Evolutionary conservation across 2,113 vertebrate genomes (phyloP).

Genomic region (Coracopsis vasa): DNA sequence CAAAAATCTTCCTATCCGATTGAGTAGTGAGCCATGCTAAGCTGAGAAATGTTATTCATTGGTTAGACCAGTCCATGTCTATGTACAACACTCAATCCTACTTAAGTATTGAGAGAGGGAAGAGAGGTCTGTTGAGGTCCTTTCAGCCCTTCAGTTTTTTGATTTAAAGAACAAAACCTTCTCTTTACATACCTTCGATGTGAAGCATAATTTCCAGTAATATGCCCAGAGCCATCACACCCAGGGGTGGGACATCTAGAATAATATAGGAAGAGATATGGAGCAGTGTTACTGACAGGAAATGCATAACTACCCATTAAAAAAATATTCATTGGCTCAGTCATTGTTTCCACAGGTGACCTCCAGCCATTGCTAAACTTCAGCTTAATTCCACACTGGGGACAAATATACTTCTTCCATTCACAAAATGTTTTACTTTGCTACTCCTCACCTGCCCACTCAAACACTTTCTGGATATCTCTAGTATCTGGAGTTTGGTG

Average conservation of each 20-base stretch:
- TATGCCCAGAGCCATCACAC: slow-evolving; percentile 98
- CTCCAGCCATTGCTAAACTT: neutral
- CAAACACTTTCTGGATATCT: neutral
- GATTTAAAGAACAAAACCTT: neutral
- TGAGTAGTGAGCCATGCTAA: neutral
- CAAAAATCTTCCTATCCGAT: neutral
- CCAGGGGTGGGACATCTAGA: slow-evolving; percentile 97
- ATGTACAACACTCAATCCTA: neutral
- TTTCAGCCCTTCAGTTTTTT: neutral
- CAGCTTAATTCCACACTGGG: neutral
- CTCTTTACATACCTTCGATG: slow-evolving; percentile 89
- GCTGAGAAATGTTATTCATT: neutral
- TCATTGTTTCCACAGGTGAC: neutral
- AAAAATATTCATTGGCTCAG: neutral
- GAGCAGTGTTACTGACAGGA: neutral
- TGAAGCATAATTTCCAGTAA: slow-evolving; percentile 98
- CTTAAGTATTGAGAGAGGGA: neutral
- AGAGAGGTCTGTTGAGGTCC: neutral
- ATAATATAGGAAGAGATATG: slow-evolving; percentile 62
- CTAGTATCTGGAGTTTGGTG: neutral
- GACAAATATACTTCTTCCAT: neutral
- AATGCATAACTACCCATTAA: neutral
- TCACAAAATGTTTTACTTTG: neutral
- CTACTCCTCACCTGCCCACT: neutral
- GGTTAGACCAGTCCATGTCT: neutral